Evolutionary conservation across 2,797 vertebrate species (phyloP).

Genomic region (Mormyrus proboscirostris): DNA sequence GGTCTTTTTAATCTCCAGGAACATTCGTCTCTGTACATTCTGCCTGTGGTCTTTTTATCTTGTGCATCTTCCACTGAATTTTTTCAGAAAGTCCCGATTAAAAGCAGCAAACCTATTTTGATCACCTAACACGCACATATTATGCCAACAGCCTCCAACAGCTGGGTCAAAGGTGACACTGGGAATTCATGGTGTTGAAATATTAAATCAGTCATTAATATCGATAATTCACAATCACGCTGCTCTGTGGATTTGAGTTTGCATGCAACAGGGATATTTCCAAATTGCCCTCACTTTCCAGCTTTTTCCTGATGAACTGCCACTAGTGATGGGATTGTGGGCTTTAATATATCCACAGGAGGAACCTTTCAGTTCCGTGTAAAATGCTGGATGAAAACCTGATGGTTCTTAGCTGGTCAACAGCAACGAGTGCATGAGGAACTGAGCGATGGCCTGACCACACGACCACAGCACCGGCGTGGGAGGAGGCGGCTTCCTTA

Average conservation of each 20-base stretch:
- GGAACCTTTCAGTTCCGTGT: not conserved
- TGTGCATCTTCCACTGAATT: not conserved
- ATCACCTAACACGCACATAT: not conserved
- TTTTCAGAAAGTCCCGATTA: not conserved
- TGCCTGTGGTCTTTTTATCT: not conserved
- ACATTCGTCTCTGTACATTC: not conserved
- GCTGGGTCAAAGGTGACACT: not conserved
- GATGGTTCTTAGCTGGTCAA: not conserved
- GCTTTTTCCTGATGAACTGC: not conserved
- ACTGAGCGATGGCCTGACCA: not conserved
- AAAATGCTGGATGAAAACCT: not conserved
- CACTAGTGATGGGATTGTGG: not conserved
- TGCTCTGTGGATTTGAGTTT: not conserved
- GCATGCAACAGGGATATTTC: not conserved
- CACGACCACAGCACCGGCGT: not conserved
- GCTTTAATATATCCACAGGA: not conserved
- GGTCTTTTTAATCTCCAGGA: slow-evolving; percentile 17
- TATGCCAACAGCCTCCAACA: not conserved
- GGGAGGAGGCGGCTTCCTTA: slow-evolving; percentile 49
- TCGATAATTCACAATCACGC: not conserved
- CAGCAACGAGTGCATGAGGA: not conserved
- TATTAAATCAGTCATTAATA: not conserved
- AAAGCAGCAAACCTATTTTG: not conserved
- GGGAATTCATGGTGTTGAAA: not conserved
- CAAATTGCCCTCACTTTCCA: not conserved